Base-by-base conservation (phyloP, 2,888 invertebrate species). In the Bombylius discolor region DNA sequence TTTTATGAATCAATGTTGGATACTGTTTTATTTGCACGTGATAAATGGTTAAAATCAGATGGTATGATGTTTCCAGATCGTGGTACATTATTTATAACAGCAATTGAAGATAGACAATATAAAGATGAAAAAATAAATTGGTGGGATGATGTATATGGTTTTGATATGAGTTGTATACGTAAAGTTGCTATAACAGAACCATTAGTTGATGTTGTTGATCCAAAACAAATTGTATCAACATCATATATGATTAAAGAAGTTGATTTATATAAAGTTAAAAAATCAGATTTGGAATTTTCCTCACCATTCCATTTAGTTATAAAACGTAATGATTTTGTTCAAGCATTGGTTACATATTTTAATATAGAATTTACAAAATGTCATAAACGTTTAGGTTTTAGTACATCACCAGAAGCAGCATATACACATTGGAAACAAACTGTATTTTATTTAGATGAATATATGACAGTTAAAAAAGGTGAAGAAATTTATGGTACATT, bases 61-160 rank as follows among this genome's bases (percentile, higher is more conserved):
- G 98, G 97, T 56, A 83, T 96, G 79, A 81, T 98, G 65, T 96
- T 98, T 76, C 97, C 97, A 1, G 93, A 84, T 69, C 84, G 87
- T 68, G 98, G 98, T 61, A 94, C 94, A 3, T 77, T 99, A 47
- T 98, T 91, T 74, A 86, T 99, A 55, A 92, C 92, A 60, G 90
- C 89, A 32, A 91, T 92, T 58, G 91, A 93, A 74, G 99, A 99
- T 74, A 82, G 98, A 31, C 98, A 99, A 77, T 99, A 99, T 77
- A 99, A 99, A 75, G 98, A 99, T 69, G 98, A 99, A 76, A 99
- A 99, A 77, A 99, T 99, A 65, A 97, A 99, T 77, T 99, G 98
- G 97, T 99, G 99, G 99, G 96, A 98, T 69, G 94, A 94, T 76
- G 99, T 99, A 4, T 99, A 99, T 68, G 99, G 99, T 52, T 99